Evolutionary conservation across 1,140 invertebrate genomes (phyloP), one percentile per base, ranked within the genome.

Genomic region (Bombus impatiens): DNA sequence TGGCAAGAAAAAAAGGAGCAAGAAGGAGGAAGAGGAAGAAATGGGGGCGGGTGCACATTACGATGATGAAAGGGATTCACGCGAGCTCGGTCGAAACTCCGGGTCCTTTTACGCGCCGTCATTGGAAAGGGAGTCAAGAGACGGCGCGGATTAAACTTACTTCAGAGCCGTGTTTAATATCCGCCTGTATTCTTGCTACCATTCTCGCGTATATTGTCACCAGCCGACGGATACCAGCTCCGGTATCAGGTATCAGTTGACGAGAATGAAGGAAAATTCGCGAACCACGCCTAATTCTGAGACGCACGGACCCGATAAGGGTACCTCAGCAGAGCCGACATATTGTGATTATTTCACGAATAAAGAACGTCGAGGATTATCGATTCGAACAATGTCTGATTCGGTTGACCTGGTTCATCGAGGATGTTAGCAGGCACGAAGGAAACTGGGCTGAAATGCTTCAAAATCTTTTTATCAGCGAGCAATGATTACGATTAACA

Each of bases 41-140:
- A 40, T 37, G 72, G 77, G 37, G 15, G 65, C 35, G 25, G 57
- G 44, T 37, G 53, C 59, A 32, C 87, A 88, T 86, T 76, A 86
- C 79, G 87, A 88, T 88, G 84, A 88, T 88, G 78, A 88, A 86
- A 88, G 78, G 67, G 76, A 79, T 74, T 75, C 78, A 57, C n/a
- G 71, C 44, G 79, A 76, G 79, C 84, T 82, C 35, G 70, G 70
- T 80, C 78, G 84, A 76, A 81, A 68, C 76, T 62, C 78, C 70
- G 59, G 32, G 15, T 72, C 37, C 62, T 57, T 86, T 86, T 78
- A 76, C 78, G 35, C 32, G 84, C 59, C 40, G 28, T 15, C 44
- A 81, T 81, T 79, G 71, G 59, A 75, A 68, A 57, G 18, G 62
- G 79, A 82, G 72, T 82, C 71, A 57, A 85, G 78, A 85, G 83